Conservation (phyloP, 2,888 invertebrate species). For the Leptopilina drosophilae region DNA sequence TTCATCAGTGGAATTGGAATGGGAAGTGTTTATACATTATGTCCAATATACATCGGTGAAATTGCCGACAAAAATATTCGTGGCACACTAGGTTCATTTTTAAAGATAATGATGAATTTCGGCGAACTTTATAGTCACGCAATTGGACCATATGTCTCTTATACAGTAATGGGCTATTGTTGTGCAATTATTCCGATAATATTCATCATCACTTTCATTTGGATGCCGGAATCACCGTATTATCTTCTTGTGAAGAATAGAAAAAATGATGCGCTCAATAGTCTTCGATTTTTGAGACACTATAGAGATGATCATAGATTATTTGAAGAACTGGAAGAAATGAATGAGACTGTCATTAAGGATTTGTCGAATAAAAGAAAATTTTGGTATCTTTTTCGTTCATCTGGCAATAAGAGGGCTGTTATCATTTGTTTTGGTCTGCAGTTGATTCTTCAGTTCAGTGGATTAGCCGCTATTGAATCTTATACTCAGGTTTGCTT, state of each 20-base stretch:
- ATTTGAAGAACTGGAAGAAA: conserved; percentile 74
- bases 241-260: conserved; percentile 80
- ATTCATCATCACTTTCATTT: conserved; percentile 78
- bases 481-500: conserved; percentile 79
- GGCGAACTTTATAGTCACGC: conserved; percentile 74
- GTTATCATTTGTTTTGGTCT: conserved; percentile 77
- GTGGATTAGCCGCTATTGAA: conserved; percentile 81
- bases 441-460: conserved; percentile 81
- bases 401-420: conserved; percentile 78
- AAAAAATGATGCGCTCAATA: conserved; percentile 77
- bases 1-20: conserved; percentile 83
- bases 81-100: conserved; percentile 75
- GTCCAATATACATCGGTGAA: conserved; percentile 82
- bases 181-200: conserved; percentile 78
- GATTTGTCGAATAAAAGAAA: conserved; percentile 79
- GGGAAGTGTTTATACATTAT: conserved; percentile 81
- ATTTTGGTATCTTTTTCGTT: conserved; percentile 78
- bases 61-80: conserved; percentile 72
- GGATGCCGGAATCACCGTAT: conserved; percentile 83
- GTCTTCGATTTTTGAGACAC: conserved; percentile 77
- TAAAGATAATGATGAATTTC: conserved; percentile 73
- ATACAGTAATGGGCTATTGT: conserved; percentile 72
- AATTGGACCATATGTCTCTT: conserved; percentile 75
- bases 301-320: conserved; percentile 78
- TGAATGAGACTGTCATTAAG: conserved; percentile 77